Percentiles rank a stretch among this genome's conserved stretches.
phyloP scores from a whole-genome alignment of 2,888 invertebrate species.

The Coelopa pilipes region DNA sequence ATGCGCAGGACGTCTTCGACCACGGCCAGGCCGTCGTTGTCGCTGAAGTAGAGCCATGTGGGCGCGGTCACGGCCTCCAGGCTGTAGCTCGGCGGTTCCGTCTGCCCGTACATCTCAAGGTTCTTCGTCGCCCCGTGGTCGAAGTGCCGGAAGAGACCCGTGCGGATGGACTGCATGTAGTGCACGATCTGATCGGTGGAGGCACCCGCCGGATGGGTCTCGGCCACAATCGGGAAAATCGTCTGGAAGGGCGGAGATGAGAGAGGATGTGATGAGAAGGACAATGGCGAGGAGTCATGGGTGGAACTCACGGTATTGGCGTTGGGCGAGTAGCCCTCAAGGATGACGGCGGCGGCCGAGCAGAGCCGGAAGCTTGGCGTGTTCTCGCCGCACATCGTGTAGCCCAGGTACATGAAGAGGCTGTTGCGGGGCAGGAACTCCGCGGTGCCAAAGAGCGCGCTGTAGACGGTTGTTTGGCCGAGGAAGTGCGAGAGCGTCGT shows the following conservation, averaged over 20 bases:
- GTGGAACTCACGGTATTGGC: constrained; percentile 7
- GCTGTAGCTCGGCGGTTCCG: constrained; percentile 44
- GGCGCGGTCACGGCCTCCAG: constrained; percentile 38
- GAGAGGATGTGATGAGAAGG: too few relatives aligned
- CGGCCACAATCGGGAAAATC: constrained; percentile 33
- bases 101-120: constrained; percentile 37
- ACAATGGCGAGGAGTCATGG: constrained; percentile 23
- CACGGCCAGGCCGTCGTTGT: constrained; percentile 39
- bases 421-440: constrained; percentile 67
- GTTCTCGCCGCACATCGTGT: constrained; percentile 12
- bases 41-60: constrained; percentile 44
- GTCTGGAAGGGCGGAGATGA: constrained; percentile 39
- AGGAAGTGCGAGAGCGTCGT: constrained; percentile 15
- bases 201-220: constrained; percentile 49
- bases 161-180: constrained; percentile 34
- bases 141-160: constrained; percentile 32
- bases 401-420: constrained; percentile 58
- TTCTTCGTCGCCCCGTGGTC: constrained; percentile 42
- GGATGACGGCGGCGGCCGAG: constrained; percentile 10
- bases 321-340: background rate
- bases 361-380: constrained; percentile 19
- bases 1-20: constrained; percentile 41
- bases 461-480: constrained; percentile 24
- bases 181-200: constrained; percentile 46
- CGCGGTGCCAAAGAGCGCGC: constrained; percentile 13